Evolutionary conservation across 2,113 vertebrate genomes (phyloP).

Genomic region (Chaetura pelagica): DNA sequence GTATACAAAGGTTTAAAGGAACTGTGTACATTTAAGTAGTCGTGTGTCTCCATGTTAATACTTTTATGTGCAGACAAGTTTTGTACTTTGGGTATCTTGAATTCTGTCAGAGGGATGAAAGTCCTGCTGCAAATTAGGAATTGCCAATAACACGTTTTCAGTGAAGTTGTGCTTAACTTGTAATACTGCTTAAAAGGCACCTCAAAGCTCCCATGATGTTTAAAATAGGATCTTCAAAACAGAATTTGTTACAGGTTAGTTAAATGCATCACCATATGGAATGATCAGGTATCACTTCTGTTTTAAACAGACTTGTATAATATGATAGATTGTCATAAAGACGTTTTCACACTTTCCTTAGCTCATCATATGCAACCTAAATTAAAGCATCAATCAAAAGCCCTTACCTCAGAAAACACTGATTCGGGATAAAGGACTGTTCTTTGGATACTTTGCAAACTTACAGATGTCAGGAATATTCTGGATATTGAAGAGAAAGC

Average conservation of each 20-base stretch:
- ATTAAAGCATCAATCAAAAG: not conserved
- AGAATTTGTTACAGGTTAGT: not conserved
- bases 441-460: not conserved
- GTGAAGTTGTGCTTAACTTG: not conserved
- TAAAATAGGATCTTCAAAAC: not conserved
- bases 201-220: not conserved
- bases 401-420: not conserved
- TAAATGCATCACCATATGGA: not conserved
- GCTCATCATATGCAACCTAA: not conserved
- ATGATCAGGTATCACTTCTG: not conserved
- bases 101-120: not conserved
- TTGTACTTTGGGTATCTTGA: not conserved
- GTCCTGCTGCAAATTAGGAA: not conserved
- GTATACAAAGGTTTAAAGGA: not conserved
- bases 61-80: not conserved
- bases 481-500: not conserved
- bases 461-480: not conserved
- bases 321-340: not conserved
- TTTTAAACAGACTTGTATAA: not conserved
- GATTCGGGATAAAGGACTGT: not conserved
- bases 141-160: not conserved
- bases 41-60: fast-evolving
- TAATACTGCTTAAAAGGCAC: not conserved
- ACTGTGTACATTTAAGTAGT: not conserved
- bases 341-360: not conserved